Evolutionary conservation across 2,888 invertebrate species (phyloP).

Genomic region (Microplitis manilae): DNA sequence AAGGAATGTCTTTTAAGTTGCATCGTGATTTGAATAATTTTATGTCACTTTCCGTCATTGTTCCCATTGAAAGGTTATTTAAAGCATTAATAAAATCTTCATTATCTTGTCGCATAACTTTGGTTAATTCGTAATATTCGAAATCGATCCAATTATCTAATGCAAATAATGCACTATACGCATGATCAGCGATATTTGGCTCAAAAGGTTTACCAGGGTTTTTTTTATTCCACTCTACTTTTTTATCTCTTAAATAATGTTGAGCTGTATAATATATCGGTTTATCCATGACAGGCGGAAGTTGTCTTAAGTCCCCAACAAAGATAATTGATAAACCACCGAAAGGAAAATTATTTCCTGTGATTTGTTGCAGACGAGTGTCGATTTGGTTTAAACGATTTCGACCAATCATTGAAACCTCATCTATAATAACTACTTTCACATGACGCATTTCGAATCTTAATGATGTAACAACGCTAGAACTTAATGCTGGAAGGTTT

Average conservation of each 20-base stretch:
- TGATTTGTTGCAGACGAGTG: slow-evolving; percentile 59
- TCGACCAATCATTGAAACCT: slow-evolving; percentile 61
- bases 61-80: slow-evolving; percentile 46
- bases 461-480: not conserved
- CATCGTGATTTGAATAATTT: slow-evolving; percentile 46
- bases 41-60: slow-evolving; percentile 51
- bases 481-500: too few relatives aligned
- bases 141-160: too few relatives aligned
- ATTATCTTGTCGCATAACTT: too few relatives aligned
- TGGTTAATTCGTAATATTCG: too few relatives aligned
- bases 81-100: too few relatives aligned
- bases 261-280: slow-evolving; percentile 48
- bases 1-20: slow-evolving; percentile 2
- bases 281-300: slow-evolving; percentile 58
- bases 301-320: slow-evolving; percentile 63
- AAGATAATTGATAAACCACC: slow-evolving; percentile 61
- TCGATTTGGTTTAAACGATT: slow-evolving; percentile 55
- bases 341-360: slow-evolving; percentile 54
- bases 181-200: too few relatives aligned
- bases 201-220: not conserved
- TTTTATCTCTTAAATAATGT: not conserved
- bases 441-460: slow-evolving; percentile 8
- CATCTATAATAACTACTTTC: slow-evolving; percentile 50
- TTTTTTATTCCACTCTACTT: not conserved
- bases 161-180: too few relatives aligned